These are phyloP conservation scores for Tragopan temminckii DNA, from an alignment of 2,797 vertebrate genomes.

Conservation along the genomic window DNA sequence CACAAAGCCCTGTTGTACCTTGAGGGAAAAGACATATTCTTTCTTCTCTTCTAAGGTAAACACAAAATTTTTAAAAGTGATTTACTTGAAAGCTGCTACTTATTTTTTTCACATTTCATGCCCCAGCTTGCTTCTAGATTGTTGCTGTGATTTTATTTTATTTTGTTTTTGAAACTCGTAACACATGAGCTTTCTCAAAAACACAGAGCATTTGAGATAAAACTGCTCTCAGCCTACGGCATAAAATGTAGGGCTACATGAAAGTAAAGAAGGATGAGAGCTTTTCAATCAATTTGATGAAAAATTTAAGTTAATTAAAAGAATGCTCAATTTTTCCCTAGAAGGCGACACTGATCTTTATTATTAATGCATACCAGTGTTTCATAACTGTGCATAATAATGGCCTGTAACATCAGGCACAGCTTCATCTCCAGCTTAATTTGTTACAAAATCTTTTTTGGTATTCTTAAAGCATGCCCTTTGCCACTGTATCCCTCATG, in stretches of 20 bases:
- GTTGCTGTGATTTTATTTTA: slow-evolving; percentile 48
- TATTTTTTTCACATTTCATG: slow-evolving; percentile 60
- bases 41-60: slow-evolving; percentile 37
- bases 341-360: slow-evolving; percentile 85
- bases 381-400: slow-evolving; percentile 81
- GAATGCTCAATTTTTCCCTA: slow-evolving; percentile 83
- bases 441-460: slow-evolving; percentile 84
- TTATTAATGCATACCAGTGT: slow-evolving; percentile 85
- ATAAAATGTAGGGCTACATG: slow-evolving; percentile 80
- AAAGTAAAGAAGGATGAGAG: slow-evolving; percentile 82
- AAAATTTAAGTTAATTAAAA: slow-evolving; percentile 89
- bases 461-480: slow-evolving; percentile 81
- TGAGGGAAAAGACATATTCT: neutral
- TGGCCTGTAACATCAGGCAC: slow-evolving; percentile 78
- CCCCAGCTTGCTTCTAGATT: slow-evolving; percentile 62
- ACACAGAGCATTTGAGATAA: slow-evolving; percentile 71
- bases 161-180: slow-evolving; percentile 27
- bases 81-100: slow-evolving; percentile 51
- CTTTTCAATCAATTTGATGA: slow-evolving; percentile 87
- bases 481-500: slow-evolving; percentile 69
- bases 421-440: slow-evolving; percentile 81
- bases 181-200: slow-evolving; percentile 66
- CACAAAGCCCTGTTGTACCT: neutral
- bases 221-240: slow-evolving; percentile 70
- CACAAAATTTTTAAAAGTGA: neutral